A percentile compares a stretch with the other conserved stretches of the same genome.
These are phyloP conservation scores for Slavum lentiscoides DNA, from an alignment of 2,888 invertebrate species.

Conservation along the genomic window DNA sequence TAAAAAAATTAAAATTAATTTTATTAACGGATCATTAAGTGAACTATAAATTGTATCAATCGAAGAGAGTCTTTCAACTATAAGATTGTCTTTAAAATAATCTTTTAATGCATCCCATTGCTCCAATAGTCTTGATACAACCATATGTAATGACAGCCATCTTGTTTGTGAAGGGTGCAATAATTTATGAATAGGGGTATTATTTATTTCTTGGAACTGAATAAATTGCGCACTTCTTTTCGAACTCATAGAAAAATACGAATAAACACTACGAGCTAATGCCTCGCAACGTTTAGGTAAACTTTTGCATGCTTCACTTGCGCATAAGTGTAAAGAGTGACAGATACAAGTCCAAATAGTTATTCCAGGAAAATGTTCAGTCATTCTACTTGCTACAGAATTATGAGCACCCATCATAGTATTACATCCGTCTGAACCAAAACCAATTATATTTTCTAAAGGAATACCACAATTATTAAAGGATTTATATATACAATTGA, in stretches of 20 bases:
- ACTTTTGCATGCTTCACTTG: slow-evolving; percentile 30
- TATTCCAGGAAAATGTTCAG: slow-evolving; percentile 21
- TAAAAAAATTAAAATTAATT: slow-evolving; percentile 25
- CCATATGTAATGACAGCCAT: slow-evolving; percentile 56
- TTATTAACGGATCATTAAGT: slow-evolving; percentile 21
- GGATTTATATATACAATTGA: slow-evolving; percentile 1
- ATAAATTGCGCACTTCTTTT: slow-evolving; percentile 55
- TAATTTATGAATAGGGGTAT: slow-evolving; percentile 56
- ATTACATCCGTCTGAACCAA: slow-evolving; percentile 26
- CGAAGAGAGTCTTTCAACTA: neutral
- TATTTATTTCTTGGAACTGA: slow-evolving; percentile 56
- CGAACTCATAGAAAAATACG: slow-evolving; percentile 56
- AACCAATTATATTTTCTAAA: slow-evolving; percentile 28
- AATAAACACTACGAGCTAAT: slow-evolving; percentile 57
- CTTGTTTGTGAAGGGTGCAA: slow-evolving; percentile 57
- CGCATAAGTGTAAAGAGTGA: slow-evolving; percentile 37
- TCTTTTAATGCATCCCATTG: slow-evolving; percentile 55
- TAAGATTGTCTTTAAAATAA: slow-evolving; percentile 15
- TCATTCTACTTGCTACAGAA: slow-evolving; percentile 33
- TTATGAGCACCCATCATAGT: slow-evolving; percentile 34
- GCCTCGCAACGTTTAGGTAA: slow-evolving; percentile 58
- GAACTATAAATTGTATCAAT: slow-evolving; percentile 12
- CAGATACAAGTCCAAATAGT: slow-evolving; percentile 22
- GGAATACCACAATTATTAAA: slow-evolving; percentile 23
- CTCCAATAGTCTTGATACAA: slow-evolving; percentile 49